Conservation (phyloP, 2,888 invertebrate species). For the Cephus pygmeus region DNA sequence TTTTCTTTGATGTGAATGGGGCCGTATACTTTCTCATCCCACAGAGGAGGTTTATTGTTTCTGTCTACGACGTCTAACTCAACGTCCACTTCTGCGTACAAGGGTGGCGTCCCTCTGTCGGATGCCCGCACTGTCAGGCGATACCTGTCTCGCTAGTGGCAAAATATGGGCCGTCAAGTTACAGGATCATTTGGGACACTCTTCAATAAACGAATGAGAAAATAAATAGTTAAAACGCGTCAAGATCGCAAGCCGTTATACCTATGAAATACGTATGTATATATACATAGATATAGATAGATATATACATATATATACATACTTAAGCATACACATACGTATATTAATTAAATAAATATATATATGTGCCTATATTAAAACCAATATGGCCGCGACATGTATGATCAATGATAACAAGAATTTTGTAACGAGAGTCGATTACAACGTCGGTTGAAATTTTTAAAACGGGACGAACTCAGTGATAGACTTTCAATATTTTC, state of each 20-base stretch:
- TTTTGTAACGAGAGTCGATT: background rate
- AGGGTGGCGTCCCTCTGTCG: slow-evolving; percentile 92
- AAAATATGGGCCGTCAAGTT: slow-evolving; percentile 76
- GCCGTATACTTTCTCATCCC: slow-evolving; percentile 95
- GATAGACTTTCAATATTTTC: background rate
- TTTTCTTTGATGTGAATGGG: slow-evolving; percentile 98
- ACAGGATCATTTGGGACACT: slow-evolving; percentile 69
- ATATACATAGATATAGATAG: slow-evolving; percentile 56
- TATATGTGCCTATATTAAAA: slow-evolving; percentile 35
- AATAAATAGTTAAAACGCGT: slow-evolving; percentile 5
- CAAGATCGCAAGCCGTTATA: slow-evolving; percentile 23
- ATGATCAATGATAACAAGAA: background rate
- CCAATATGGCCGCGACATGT: background rate
- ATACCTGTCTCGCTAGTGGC: slow-evolving; percentile 93
- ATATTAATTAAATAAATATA: slow-evolving; percentile 66
- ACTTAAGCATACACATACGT: slow-evolving; percentile 4
- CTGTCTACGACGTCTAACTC: slow-evolving; percentile 98
- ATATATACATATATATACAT: slow-evolving; percentile 57
- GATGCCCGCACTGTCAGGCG: slow-evolving; percentile 96
- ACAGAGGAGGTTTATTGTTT: slow-evolving; percentile 98
- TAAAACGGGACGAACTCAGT: slow-evolving; percentile 26
- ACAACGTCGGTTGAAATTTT: slow-evolving; percentile 31
- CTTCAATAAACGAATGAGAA: slow-evolving; percentile 10
- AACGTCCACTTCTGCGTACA: slow-evolving; percentile 96
- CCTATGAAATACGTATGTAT: slow-evolving; percentile 23